phyloP scores from a whole-genome alignment of 2,113 vertebrate species.

The Argyrosomus japonicus region DNA sequence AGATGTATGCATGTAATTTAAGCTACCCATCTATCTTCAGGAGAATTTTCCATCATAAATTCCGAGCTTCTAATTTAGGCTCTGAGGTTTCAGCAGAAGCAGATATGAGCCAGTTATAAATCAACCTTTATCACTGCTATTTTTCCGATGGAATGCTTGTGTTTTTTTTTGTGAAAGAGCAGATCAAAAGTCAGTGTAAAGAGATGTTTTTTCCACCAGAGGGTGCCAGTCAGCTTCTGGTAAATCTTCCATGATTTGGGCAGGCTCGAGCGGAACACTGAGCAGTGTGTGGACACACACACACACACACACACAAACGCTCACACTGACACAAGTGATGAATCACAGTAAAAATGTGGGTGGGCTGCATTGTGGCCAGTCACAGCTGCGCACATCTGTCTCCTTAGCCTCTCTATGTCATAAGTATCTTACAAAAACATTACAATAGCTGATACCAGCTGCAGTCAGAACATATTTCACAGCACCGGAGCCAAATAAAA shows the following conservation, averaged over 20 bases:
- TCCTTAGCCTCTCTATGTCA: slow-evolving; percentile 48
- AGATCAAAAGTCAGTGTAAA: neutral
- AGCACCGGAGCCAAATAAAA: slow-evolving; percentile 46
- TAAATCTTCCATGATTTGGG: neutral
- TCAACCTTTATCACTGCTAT: too few relatives aligned
- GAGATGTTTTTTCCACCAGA: slow-evolving; percentile 49
- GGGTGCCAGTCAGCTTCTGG: slow-evolving; percentile 26
- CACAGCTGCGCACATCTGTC: slow-evolving; percentile 76
- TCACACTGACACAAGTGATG: slow-evolving; percentile 25
- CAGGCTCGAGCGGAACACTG: neutral
- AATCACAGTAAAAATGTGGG: slow-evolving; percentile 63
- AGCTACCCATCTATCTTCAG: neutral
- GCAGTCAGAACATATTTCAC: slow-evolving; percentile 48
- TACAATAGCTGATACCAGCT: slow-evolving; percentile 61
- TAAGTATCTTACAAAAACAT: slow-evolving; percentile 67
- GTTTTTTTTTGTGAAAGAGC: neutral
- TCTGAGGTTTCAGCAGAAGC: neutral
- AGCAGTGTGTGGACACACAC: neutral
- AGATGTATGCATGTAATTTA: too few relatives aligned
- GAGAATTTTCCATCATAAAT: neutral
- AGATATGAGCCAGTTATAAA: neutral
- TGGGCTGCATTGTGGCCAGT: slow-evolving; percentile 62
- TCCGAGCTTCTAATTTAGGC: neutral
- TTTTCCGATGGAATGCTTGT: neutral
- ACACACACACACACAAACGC: slow-evolving; percentile 16